Evolutionary conservation across 2,113 vertebrate species (phyloP), one percentile per base, ranked within the genome.

Genomic region (Melanostigma gelatinosum): DNA sequence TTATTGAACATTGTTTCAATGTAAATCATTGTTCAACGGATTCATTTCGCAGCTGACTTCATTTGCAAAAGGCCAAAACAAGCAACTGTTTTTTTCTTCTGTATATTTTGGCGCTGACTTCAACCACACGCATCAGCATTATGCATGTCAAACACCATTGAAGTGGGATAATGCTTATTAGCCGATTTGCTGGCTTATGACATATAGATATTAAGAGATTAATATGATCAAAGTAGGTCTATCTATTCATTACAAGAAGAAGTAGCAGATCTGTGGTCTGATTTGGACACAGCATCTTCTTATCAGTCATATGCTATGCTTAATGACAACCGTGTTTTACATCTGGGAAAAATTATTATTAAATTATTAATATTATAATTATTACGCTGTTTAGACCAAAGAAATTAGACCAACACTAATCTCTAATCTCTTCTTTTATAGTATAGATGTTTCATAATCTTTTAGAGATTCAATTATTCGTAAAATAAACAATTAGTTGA

Each of bases 21-120:
- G 15, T 20, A 15, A 69, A 64, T 12, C 13, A 40, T 71, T 24
- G 24, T 55, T 11, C 38, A 16, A 79, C 7, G 58, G 27, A 70
- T 70, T 57, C 36, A 55, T 42, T 18, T 62, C 64, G n/a, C 44
- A 60, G 38, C 36, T 18, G 16, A 72, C 16, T 61, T 55, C n/a
- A 61, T 72, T 62, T 57, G 20, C 13, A 3, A 15, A 65, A 48
- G 1, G 16, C 4, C 68, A 73, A 69, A 48, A 52, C 13, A 48
- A 64, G 13, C 18, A 57, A 55, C 63, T 8, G 6, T 40, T 57
- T 24, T 66, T 40, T 32, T 34, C 44, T 75, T 15, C 40, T 24
- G 38, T 50, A 18, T 64, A 44, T 29, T 52, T 62, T 67, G 54
- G 16, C 6, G 65, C 10, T 5, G 20, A 68, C 69, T 48, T 61